A percentile compares a stretch with the other conserved stretches of the same genome.
Evolutionary conservation across 2,888 invertebrate species (phyloP).

Genomic region (Ennomos quercinarius): DNA sequence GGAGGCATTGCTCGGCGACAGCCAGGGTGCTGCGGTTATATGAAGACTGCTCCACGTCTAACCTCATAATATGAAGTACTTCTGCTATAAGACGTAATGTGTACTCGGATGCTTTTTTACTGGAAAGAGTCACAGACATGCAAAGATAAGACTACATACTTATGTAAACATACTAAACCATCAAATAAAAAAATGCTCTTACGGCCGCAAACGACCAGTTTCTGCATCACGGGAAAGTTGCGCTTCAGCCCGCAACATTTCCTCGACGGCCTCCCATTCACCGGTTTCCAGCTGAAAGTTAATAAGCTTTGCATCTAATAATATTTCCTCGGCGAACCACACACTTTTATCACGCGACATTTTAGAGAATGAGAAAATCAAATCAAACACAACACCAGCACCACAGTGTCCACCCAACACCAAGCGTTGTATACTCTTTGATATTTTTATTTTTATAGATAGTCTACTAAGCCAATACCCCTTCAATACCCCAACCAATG

Average conservation of each 20-base stretch:
- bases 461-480: too few relatives aligned
- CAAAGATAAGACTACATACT: too few relatives aligned
- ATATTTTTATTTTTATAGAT: too few relatives aligned
- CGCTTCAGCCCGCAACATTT: conserved; percentile 82
- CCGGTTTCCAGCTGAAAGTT: conserved; percentile 81
- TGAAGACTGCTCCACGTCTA: conserved; percentile 79
- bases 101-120: conserved; percentile 82
- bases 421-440: too few relatives aligned
- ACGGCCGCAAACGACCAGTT: conserved; percentile 81
- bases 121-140: conserved; percentile 39
- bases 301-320: conserved; percentile 80
- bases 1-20: conserved; percentile 81
- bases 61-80: conserved; percentile 79
- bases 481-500: too few relatives aligned
- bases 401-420: too few relatives aligned
- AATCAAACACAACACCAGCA: too few relatives aligned
- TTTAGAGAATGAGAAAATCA: too few relatives aligned
- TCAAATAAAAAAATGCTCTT: conserved; percentile 42
- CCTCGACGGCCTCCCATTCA: conserved; percentile 83
- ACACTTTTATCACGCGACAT: conserved; percentile 84
- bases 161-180: conserved; percentile 40
- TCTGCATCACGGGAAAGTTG: conserved; percentile 80
- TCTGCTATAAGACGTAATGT: conserved; percentile 80
- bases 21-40: conserved; percentile 80
- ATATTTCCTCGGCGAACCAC: conserved; percentile 83